Base-by-base conservation (phyloP, 1,140 invertebrate genomes). In the Drosophila serrata region DNA sequence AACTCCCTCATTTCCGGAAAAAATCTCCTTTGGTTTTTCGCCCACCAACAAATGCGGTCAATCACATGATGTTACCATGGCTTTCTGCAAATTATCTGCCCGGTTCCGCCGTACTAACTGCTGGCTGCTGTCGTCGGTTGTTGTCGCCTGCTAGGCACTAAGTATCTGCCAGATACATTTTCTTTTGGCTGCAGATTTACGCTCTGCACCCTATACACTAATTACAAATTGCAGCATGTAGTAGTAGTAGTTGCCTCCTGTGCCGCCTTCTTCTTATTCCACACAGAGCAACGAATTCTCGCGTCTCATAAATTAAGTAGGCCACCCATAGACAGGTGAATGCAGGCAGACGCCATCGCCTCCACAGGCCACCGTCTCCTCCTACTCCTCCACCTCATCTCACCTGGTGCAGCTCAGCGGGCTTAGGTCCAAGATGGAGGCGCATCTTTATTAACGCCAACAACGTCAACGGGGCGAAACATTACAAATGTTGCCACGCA, bases 231-330 rank as follows among this genome's bases (percentile, higher is more conserved):
- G 77, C 84, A 75, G 68, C 60, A 82, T 73, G 70, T 79, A 57
- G 57, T 24, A 24, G 70, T 79, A 57, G 57, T 24, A 24, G 24
- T 4, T 4, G 24, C 24, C 24, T 24, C 33, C 33, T 33, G n/a
- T 19, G 17, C 42, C 56, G 27, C 29, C 15, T 4, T 24, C 45
- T 43, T 40, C 55, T 27, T n/a, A n/a, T n/a, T 63, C 12, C 45
- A 22, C 45, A 22, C 68, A 70, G 74, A 79, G 64, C 73, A 77
- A 79, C 84, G 75, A 88, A 87, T 88, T 88, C 84, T 88, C 77
- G 80, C 84, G 84, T 90, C 84, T 88, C 84, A 88, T 88, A 88
- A 88, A 88, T 81, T 88, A 88, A 84, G 85, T 88, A 88, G 84
- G 84, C 84, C 84, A 87, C 76, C 84, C 84, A 88, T 90, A 87